Percentiles rank a stretch among this genome's conserved stretches.
phyloP scores from a whole-genome alignment of 1,140 invertebrate species.

The Drosophila albomicans region DNA sequence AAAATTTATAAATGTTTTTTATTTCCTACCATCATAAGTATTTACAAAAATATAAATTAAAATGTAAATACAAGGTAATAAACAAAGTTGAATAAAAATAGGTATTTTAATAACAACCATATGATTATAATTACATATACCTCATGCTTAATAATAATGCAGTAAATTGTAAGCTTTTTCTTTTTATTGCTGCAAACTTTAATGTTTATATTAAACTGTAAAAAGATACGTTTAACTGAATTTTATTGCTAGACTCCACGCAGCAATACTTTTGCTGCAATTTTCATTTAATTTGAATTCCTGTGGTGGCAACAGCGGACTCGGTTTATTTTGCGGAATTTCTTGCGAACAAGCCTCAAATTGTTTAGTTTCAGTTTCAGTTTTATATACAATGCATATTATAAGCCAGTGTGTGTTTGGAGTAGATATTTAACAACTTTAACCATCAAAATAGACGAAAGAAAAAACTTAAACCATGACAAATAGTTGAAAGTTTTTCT shows the following conservation, averaged over 20 bases:
- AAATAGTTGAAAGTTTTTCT: background rate
- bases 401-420: background rate
- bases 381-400: background rate
- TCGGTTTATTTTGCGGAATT: slow-evolving; percentile 45
- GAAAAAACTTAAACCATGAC: background rate
- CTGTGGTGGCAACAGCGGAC: slow-evolving; percentile 43
- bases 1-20: no score
- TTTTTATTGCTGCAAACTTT: background rate
- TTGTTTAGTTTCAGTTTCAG: slow-evolving; percentile 36
- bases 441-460: background rate
- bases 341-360: slow-evolving; percentile 41
- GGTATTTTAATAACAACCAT: no score
- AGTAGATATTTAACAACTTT: background rate
- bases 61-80: no score
- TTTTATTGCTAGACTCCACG: background rate
- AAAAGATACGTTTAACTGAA: background rate
- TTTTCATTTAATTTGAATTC: slow-evolving; percentile 71
- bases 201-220: background rate
- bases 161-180: no score
- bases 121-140: no score
- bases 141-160: no score
- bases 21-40: no score
- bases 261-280: slow-evolving; percentile 18
- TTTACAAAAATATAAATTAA: no score
- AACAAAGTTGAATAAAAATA: no score